A percentile compares a stretch with the other conserved stretches of the same genome.
Evolutionary conservation across 2,113 vertebrate species (phyloP).

Genomic region (Eulemur rufifrons): DNA sequence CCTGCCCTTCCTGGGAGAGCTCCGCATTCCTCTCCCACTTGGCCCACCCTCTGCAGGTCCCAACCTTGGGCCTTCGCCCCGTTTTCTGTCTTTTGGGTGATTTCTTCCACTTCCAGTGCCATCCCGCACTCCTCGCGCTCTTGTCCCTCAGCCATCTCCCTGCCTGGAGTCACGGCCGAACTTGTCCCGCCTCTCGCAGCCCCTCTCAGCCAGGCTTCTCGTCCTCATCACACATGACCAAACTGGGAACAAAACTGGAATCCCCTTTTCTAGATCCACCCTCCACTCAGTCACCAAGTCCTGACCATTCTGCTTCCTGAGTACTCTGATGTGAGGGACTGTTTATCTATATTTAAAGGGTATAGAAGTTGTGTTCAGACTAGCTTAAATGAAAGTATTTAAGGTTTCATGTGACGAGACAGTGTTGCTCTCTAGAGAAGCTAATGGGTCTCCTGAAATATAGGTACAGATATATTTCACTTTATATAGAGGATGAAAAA

Average conservation of each 20-base stretch:
- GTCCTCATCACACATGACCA: not conserved
- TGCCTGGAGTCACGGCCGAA: no score
- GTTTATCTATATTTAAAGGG: not conserved
- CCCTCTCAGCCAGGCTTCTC: not conserved
- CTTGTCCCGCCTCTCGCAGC: no score
- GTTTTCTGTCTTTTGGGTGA: not conserved
- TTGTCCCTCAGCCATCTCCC: not conserved
- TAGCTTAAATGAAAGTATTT: not conserved
- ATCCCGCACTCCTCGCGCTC: not conserved
- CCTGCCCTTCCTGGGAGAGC: not conserved
- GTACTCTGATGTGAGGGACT: not conserved
- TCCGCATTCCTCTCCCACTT: no score
- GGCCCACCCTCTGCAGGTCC: not conserved
- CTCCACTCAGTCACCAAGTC: not conserved
- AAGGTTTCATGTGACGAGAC: not conserved
- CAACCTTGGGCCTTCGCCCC: no score
- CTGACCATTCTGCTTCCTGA: not conserved
- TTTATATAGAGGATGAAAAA: not conserved
- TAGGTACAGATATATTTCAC: not conserved
- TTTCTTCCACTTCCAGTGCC: not conserved
- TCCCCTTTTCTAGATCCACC: not conserved
- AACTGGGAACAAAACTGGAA: no score
- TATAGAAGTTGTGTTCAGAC: not conserved
- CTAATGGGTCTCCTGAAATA: not conserved
- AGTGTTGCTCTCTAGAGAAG: not conserved